A percentile compares a stretch with the other conserved stretches of the same genome.
Evolutionary conservation across 2,797 vertebrate species (phyloP).

Genomic region (Amblyraja radiata): DNA sequence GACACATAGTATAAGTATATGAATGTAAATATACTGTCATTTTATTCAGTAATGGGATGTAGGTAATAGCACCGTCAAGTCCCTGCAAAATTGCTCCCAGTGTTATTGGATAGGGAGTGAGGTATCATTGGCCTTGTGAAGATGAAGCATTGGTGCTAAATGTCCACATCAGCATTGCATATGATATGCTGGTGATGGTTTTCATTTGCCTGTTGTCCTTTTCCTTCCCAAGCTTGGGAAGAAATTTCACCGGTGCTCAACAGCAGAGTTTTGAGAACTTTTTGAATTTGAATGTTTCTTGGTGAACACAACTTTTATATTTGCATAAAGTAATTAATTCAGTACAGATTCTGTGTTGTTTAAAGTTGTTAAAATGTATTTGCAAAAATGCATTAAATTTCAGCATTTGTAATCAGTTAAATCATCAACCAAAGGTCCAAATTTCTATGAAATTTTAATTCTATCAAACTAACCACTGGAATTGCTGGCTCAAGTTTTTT

Average conservation of each 20-base stretch:
- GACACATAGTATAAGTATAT: neutral
- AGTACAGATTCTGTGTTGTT: conserved; percentile 66
- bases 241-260: no score
- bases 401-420: neutral
- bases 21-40: neutral
- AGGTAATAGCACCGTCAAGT: no score
- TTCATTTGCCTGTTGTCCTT: no score
- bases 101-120: no score
- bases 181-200: no score
- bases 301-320: neutral
- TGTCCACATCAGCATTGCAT: no score
- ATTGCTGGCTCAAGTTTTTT: neutral
- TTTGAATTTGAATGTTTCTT: neutral
- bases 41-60: no score
- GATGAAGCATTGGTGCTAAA: no score
- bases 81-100: no score
- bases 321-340: conserved; percentile 36
- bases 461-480: neutral
- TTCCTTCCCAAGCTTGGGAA: no score
- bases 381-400: neutral
- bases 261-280: neutral
- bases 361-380: conserved; percentile 40
- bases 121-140: no score
- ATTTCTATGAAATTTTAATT: neutral
- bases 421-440: neutral